Conservation (phyloP, 1,140 invertebrate genomes). For the Chironomus tepperi region DNA sequence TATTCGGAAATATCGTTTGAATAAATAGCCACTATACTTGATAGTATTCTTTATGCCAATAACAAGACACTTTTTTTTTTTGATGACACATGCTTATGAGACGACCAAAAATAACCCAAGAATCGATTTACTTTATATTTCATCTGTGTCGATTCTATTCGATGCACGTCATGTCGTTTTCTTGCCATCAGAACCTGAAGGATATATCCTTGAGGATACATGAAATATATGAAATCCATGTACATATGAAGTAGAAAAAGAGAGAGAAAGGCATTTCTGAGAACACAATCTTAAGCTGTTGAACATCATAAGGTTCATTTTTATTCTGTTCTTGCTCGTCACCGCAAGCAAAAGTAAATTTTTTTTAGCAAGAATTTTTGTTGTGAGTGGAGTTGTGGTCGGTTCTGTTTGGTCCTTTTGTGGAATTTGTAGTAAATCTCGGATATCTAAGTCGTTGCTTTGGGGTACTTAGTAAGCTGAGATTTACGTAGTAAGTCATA, state of each 20-base stretch:
- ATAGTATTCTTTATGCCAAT: not conserved
- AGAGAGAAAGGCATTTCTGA: not conserved
- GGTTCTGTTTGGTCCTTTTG: not conserved
- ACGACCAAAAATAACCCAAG: not conserved
- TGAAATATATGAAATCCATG: not conserved
- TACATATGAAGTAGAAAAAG: not conserved
- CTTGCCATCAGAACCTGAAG: not conserved
- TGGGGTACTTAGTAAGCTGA: too few species aligned
- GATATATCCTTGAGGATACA: not conserved
- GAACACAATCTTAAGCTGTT: constrained; percentile 16
- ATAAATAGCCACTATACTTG: not conserved
- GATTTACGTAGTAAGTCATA: too few species aligned
- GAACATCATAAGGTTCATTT: constrained; percentile 18
- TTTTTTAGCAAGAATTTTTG: too few species aligned
- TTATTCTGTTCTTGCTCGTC: not conserved
- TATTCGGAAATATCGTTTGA: not conserved
- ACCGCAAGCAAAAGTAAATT: not conserved
- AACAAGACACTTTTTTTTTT: constrained; percentile 14
- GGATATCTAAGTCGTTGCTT: too few species aligned
- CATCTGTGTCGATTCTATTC: constrained; percentile 4
- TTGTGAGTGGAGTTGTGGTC: too few species aligned
- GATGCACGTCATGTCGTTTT: not conserved
- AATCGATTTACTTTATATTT: not conserved
- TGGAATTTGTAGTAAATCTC: too few species aligned
- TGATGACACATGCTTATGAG: constrained; percentile 6